A percentile compares a stretch with the other conserved stretches of the same genome.
Evolutionary conservation across 2,888 invertebrate genomes (phyloP).

Genomic region (Chrysolina oricalcia): DNA sequence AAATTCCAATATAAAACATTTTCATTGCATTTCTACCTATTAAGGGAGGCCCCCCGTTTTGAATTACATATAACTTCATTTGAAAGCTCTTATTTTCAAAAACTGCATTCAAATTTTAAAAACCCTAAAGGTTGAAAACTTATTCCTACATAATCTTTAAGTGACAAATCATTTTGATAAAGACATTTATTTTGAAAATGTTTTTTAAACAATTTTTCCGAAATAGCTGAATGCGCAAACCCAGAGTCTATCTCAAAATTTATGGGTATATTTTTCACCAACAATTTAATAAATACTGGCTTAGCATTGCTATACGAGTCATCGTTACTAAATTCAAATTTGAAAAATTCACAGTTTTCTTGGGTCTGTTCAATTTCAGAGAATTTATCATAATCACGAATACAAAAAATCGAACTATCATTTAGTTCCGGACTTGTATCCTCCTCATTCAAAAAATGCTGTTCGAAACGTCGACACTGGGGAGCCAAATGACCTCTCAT

Average conservation of each 20-base stretch:
- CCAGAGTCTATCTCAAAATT: conserved; percentile 46
- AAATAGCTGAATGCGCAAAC: conserved; percentile 47
- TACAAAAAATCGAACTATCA: neutral
- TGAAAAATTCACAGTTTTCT: conserved; percentile 36
- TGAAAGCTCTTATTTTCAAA: conserved; percentile 32
- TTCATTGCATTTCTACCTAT: conserved; percentile 41
- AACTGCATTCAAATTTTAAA: conserved; percentile 39
- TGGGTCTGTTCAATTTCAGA: conserved; percentile 20
- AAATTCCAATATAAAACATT: conserved; percentile 41
- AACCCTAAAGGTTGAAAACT: neutral
- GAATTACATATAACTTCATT: conserved; percentile 41
- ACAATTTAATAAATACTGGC: conserved; percentile 37
- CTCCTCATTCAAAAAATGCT: neutral
- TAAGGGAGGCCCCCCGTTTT: conserved; percentile 44
- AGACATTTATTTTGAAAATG: conserved; percentile 40
- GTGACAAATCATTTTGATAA: conserved; percentile 41
- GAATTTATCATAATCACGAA: neutral
- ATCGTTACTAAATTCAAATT: conserved; percentile 28
- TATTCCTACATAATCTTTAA: conserved; percentile 45
- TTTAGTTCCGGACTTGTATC: conserved; percentile 10
- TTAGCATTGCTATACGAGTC: conserved; percentile 32
- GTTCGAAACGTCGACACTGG: conserved; percentile 33
- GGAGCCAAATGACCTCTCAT: conserved; percentile 46
- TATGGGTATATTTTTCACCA: conserved; percentile 38
- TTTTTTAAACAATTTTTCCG: conserved; percentile 44